Base-by-base conservation (phyloP, 2,888 invertebrate genomes). In the Galerucella nymphaeae region DNA sequence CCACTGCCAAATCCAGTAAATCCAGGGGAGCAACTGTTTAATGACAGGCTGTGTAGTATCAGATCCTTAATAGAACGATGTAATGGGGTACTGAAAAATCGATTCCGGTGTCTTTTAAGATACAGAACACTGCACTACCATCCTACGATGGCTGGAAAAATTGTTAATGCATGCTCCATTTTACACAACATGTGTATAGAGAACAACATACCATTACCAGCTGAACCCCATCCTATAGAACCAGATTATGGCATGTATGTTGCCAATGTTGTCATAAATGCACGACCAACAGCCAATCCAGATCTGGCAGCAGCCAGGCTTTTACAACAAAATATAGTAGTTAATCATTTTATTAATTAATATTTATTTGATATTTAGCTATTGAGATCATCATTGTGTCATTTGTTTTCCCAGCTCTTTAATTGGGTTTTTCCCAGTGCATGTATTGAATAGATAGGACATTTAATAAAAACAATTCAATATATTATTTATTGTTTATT, bases 171-270 rank as follows among this genome's bases (percentile, higher is more conserved):
- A 30, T 30, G 30, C 5, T 30, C 30, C 2, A 9, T 42, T 59
- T 13, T 66, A 71, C 23, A 66, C 59, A 14, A 66, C 65, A 45
- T 65, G 65, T 66, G 65, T 66, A 48, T 42, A 57, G 57, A 66
- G 41, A 30, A 30, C 30, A 55, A 48, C 45, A 66, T 65, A 55
- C 42, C 71, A 41, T 66, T 57, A 50, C 65, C 65, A 45, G 48
- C 58, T 2, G 66, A 71, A 48, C 58, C 48, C 55, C 71, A 71
- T 48, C 71, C 71, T 66, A 48, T 66, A 45, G 66, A 71, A 38
- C 61, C 71, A 38, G 71, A 71, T 66, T 71, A 71, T 66, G 65
- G 71, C 66, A 71, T 71, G 42, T 66, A 65, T 71, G 71, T 65
- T 57, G 59, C 55, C 18, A 45, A 71, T 30, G 23, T 66, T 13